Evolutionary conservation across 2,888 invertebrate genomes (phyloP).

Genomic region (Mantis religiosa): DNA sequence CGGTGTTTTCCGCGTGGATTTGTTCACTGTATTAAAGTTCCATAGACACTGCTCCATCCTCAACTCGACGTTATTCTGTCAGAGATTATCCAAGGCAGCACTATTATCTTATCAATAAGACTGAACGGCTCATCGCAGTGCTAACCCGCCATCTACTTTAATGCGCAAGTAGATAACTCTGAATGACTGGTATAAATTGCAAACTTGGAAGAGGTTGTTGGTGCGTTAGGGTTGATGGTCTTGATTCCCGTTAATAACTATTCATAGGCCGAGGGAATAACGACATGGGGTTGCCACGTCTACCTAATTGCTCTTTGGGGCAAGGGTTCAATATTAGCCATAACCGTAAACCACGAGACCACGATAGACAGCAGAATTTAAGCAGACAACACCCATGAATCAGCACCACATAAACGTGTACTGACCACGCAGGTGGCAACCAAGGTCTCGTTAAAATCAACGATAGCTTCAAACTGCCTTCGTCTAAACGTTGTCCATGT

Average conservation of each 20-base stretch:
- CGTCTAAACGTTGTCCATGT: too few species aligned
- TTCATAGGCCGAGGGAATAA: background rate
- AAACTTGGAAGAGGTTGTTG: background rate
- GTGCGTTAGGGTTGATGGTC: background rate
- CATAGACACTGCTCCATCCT: too few species aligned
- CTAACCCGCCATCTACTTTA: background rate
- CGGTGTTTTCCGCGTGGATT: too few species aligned
- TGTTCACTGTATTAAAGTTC: too few species aligned
- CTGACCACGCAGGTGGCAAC: background rate
- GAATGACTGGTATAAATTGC: background rate
- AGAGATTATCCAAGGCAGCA: too few species aligned
- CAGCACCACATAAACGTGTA: background rate
- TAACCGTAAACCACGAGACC: background rate
- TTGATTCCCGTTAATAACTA: background rate
- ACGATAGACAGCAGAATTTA: background rate
- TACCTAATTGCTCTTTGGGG: background rate
- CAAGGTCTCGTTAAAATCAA: background rate
- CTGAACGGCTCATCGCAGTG: too few species aligned
- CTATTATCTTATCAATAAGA: too few species aligned
- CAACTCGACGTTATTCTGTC: too few species aligned
- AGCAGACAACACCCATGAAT: background rate
- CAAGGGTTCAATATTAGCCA: background rate
- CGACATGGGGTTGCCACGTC: background rate
- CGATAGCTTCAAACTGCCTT: background rate
- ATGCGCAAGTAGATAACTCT: background rate